Base-by-base conservation (phyloP, 2,888 invertebrate genomes). In the Cephus rjabovi region DNA sequence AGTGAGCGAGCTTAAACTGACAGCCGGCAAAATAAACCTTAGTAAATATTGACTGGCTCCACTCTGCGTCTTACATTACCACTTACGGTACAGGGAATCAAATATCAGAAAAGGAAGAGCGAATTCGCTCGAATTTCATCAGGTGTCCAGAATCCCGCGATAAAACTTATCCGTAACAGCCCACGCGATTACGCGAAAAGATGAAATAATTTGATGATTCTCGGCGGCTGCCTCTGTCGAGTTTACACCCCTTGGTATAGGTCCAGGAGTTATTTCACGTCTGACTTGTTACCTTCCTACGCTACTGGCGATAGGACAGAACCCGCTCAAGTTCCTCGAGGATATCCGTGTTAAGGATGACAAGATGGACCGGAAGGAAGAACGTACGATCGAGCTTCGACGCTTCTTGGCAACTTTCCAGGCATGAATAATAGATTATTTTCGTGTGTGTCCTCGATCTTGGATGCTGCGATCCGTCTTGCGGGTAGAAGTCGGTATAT, bases 361-460 rank as follows among this genome's bases (percentile, higher is more conserved):
- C 56, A 56, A 56, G 56, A 9, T 23, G 56, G 23, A 56, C 56
- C 23, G 56, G 56, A 23, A 56, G 23, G 6, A 23, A 4, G 23
- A 23, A 15, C 6, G 56, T 56, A 23, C 23, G 56, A 56, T 23
- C 56, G 56, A 56, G 56, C 23, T 56, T 6, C 9, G 23, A 6
- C 23, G 56, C 23, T 74, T 75, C 77, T 81, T 81, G 81, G 80
- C 82, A 81, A 80, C 23, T 74, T 81, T 81, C 81, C 81, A 78
- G 79, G 70, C 80, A 79, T 78, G 78, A 79, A 82, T 82, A 82
- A 83, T 83, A 81, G 78, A 81, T 85, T 78, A 82, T 80, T 80
- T 81, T 76, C 80, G 37, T 56, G 56, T 56, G 56, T 23, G 9
- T 56, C 23, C 56, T 56, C 56, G 56, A 56, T 56, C 2, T 6